phyloP scores from a whole-genome alignment of 2,888 invertebrate species.

The Patella ulyssiponensis region DNA sequence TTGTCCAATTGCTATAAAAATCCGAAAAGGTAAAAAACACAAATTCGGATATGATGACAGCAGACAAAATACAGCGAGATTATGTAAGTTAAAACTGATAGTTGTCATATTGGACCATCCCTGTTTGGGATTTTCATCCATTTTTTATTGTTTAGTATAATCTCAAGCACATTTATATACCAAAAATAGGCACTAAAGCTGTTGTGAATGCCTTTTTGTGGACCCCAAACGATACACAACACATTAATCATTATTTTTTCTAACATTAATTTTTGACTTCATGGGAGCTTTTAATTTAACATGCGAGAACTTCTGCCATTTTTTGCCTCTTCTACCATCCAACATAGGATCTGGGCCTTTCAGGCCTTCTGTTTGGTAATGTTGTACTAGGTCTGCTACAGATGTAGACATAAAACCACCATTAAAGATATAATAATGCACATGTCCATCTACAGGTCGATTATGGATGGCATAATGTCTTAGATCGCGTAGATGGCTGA shows the following conservation, averaged over 20 bases:
- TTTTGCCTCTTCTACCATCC: slow-evolving; percentile 17
- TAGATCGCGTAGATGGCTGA: slow-evolving; percentile 18
- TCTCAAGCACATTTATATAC: too few species aligned
- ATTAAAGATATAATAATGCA: slow-evolving; percentile 15
- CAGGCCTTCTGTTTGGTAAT: slow-evolving; percentile 22
- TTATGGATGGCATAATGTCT: slow-evolving; percentile 18
- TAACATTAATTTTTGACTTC: background rate
- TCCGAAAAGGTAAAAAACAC: too few species aligned
- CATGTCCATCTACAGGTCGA: background rate
- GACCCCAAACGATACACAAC: too few species aligned
- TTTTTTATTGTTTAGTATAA: too few species aligned
- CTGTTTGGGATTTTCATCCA: too few species aligned
- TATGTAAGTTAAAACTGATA: too few species aligned
- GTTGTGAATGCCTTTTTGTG: too few species aligned
- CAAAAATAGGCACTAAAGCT: too few species aligned
- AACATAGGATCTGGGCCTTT: slow-evolving; percentile 20
- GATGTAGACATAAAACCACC: slow-evolving; percentile 9
- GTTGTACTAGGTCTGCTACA: slow-evolving; percentile 10
- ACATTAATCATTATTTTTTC: background rate
- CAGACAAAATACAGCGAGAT: too few species aligned
- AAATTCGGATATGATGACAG: too few species aligned
- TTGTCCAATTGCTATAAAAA: too few species aligned
- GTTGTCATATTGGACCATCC: too few species aligned
- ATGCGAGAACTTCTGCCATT: slow-evolving; percentile 25
- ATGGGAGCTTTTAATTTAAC: slow-evolving; percentile 17